These are phyloP conservation scores for Peromyscus maniculatus DNA, from an alignment of 2,113 vertebrate genomes.

Conservation along the genomic window DNA sequence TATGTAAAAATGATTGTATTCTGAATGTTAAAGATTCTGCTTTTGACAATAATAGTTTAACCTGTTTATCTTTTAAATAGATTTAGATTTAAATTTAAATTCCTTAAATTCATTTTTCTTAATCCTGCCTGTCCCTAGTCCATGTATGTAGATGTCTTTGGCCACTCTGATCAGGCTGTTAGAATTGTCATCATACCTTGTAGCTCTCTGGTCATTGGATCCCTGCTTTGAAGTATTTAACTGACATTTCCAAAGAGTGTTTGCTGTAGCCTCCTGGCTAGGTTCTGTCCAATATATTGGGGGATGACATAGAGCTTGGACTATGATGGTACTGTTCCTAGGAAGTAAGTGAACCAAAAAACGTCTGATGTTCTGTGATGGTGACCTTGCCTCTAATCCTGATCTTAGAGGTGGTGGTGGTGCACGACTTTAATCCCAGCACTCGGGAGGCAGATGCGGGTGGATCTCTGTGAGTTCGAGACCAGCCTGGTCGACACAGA, in stretches of 20 bases:
- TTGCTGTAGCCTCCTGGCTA: not conserved
- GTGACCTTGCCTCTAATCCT: not conserved
- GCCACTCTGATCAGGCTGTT: not conserved
- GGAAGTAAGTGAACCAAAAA: not conserved
- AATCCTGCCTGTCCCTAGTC: not conserved
- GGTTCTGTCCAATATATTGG: not conserved
- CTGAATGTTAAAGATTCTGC: not conserved
- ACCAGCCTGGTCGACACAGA: not conserved
- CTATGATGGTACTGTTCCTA: fast-evolving
- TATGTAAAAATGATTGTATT: not conserved
- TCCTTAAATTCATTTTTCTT: slow-evolving; percentile 6
- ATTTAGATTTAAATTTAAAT: not conserved
- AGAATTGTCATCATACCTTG: not conserved
- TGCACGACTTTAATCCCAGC: not conserved
- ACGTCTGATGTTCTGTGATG: not conserved
- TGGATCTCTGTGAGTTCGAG: not conserved
- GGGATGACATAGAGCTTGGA: not conserved
- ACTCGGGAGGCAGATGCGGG: not conserved
- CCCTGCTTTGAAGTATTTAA: not conserved
- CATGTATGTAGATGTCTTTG: not conserved
- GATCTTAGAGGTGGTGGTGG: not conserved
- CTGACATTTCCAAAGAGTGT: not conserved
- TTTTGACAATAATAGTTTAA: not conserved
- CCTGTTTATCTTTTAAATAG: slow-evolving; percentile 30
- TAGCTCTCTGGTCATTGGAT: not conserved